phyloP scores from a whole-genome alignment of 2,888 invertebrate species.

The Erebia epiphron region DNA sequence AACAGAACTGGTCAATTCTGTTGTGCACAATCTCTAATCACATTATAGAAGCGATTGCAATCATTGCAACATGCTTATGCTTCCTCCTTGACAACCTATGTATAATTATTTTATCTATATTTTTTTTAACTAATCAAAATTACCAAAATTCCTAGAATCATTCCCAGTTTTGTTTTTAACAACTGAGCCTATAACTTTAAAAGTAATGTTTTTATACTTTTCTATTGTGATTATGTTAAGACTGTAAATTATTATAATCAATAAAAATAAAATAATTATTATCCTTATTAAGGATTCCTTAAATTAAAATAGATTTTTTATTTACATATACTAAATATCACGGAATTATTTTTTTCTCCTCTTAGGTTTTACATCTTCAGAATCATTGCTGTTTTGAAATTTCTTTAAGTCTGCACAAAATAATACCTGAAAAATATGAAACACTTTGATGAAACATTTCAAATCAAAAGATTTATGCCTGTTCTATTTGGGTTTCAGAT shows the following conservation, averaged over 20 bases:
- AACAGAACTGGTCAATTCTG: too few relatives aligned
- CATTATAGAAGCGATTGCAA: too few relatives aligned
- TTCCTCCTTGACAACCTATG: too few relatives aligned
- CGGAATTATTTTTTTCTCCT: conserved; percentile 48
- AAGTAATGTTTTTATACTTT: conserved; percentile 23
- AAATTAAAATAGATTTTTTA: not conserved
- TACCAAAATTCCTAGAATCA: conserved; percentile 21
- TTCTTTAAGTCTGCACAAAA: conserved; percentile 92
- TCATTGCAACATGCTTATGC: too few relatives aligned
- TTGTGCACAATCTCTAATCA: too few relatives aligned
- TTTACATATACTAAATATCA: conserved; percentile 35
- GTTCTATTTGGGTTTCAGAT: too few relatives aligned
- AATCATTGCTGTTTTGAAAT: conserved; percentile 77
- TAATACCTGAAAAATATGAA: conserved; percentile 83
- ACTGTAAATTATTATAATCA: conserved; percentile 11
- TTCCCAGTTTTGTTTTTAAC: conserved; percentile 34
- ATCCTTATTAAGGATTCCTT: too few relatives aligned
- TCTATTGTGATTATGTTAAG: conserved; percentile 18
- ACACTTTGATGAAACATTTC: too few relatives aligned
- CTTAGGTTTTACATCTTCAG: conserved; percentile 44
- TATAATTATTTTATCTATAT: too few relatives aligned
- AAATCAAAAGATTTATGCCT: too few relatives aligned
- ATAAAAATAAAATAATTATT: conserved; percentile 17
- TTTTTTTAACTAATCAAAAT: not conserved
- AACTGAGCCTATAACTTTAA: conserved; percentile 1